Percentiles rank a stretch among this genome's conserved stretches.
These are phyloP conservation scores for Scaptomyza reducta DNA, from an alignment of 2,888 invertebrate genomes.

Conservation along the genomic window DNA sequence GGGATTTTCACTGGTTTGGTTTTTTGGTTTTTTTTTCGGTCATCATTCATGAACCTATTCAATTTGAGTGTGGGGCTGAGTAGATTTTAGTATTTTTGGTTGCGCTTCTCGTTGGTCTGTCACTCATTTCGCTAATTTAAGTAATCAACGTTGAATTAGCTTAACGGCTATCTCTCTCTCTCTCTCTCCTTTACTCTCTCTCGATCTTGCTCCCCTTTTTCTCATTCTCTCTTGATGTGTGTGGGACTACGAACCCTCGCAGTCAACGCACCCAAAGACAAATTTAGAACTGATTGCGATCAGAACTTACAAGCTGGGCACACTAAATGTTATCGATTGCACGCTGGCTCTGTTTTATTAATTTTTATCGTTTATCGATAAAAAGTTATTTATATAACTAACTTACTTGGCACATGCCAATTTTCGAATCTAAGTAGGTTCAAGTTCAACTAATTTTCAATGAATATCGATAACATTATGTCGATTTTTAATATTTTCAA, in stretches of 20 bases:
- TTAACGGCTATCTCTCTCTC: conserved; percentile 12
- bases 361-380: not conserved
- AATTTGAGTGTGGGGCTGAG: conserved; percentile 55
- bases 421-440: not conserved
- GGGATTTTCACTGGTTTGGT: conserved; percentile 26
- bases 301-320: not conserved
- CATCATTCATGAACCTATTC: conserved; percentile 66
- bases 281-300: conserved; percentile 28
- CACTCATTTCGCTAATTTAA: conserved; percentile 78
- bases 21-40: conserved; percentile 29
- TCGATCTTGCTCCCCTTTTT: conserved; percentile 2
- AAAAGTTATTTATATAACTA: not conserved
- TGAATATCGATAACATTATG: not conserved
- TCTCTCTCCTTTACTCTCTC: not conserved
- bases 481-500: not conserved
- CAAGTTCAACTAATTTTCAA: not conserved
- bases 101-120: conserved; percentile 49
- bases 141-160: conserved; percentile 73
- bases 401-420: not conserved
- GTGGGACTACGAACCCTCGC: conserved; percentile 51
- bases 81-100: conserved; percentile 31
- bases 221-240: not conserved
- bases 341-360: not conserved
- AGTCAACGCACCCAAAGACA: conserved; percentile 52
- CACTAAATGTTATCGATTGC: conserved; percentile 8